Evolutionary conservation across 2,113 vertebrate species (phyloP), one percentile per base, ranked within the genome.

Genomic region (Lagopus leucura): DNA sequence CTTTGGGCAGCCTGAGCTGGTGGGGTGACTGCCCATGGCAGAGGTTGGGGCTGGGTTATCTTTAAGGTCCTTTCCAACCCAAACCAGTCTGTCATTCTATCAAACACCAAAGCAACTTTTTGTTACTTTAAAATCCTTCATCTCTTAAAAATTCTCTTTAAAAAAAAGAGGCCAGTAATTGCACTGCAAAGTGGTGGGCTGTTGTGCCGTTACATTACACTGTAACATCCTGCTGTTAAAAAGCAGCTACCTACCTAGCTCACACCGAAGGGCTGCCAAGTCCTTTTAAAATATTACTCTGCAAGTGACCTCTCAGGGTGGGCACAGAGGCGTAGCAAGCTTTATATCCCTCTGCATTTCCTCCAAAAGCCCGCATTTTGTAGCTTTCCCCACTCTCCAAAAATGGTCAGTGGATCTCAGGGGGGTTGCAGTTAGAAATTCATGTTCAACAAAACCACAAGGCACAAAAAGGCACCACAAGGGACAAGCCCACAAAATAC

Each of bases 321-420:
- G 0, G 2, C 81, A 70, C 16, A 78, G 55, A 76, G 32, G 52
- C 2, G 64, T 57, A 38, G 16, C 0, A 7, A 75, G 24, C 24
- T 63, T 58, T 38, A 18, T 2, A 3, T 4, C 15, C 7, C 67
- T 65, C 8, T 87, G 58, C 52, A 86, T 77, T 14, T 27, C n/a
- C 48, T 21, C 21, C 2, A 3, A 40, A 25, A 74, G n/a, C 5
- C 64, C 36, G 19, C 0, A 15, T 27, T 63, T 15, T 45, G 42
- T 2, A 20, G 36, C 74, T 57, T 86, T 45, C 27, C 57, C 47
- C 87, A n/a, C 45, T 73, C 82, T 48, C 64, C 21, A 45, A 66
- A 84, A 28, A 81, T 0, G 3, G 18, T 79, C 40, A 40, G 27
- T 1, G 38, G 13, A 72, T 28, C 57, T 61, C 4, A 61, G 38